Conservation (phyloP, 1,140 invertebrate species). For the Myzus persicae region DNA sequence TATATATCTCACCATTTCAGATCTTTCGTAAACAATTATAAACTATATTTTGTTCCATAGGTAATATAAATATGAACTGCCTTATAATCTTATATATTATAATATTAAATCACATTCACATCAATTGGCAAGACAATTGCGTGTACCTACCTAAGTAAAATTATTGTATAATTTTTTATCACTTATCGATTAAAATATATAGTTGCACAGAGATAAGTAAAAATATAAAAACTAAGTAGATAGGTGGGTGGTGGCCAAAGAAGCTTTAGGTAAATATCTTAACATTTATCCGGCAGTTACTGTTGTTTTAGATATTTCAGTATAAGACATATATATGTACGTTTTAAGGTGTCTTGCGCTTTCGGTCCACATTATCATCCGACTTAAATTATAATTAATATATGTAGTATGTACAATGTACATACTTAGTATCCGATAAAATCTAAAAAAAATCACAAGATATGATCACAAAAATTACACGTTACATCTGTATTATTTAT, state of each 20-base stretch:
- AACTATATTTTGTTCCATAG: slow-evolving; percentile 11
- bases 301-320: background rate
- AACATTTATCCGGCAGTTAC: background rate
- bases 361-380: background rate
- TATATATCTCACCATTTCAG: slow-evolving; percentile 34
- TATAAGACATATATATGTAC: background rate
- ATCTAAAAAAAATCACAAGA: slow-evolving; percentile 16
- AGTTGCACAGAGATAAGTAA: slow-evolving; percentile 17
- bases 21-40: slow-evolving; percentile 40
- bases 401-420: background rate
- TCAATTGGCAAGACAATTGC: slow-evolving; percentile 30
- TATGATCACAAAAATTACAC: slow-evolving; percentile 25
- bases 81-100: background rate
- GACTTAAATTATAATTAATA: background rate
- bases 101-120: slow-evolving; percentile 30
- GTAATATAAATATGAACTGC: background rate
- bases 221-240: slow-evolving; percentile 38
- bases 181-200: background rate
- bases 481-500: background rate
- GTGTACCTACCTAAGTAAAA: background rate
- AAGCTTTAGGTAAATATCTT: slow-evolving; percentile 18
- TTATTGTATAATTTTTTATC: slow-evolving; percentile 10
- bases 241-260: background rate
- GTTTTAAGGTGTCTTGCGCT: background rate
- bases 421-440: background rate